Conservation (phyloP, 1,140 invertebrate species). For the Pseudoatta argentina region DNA sequence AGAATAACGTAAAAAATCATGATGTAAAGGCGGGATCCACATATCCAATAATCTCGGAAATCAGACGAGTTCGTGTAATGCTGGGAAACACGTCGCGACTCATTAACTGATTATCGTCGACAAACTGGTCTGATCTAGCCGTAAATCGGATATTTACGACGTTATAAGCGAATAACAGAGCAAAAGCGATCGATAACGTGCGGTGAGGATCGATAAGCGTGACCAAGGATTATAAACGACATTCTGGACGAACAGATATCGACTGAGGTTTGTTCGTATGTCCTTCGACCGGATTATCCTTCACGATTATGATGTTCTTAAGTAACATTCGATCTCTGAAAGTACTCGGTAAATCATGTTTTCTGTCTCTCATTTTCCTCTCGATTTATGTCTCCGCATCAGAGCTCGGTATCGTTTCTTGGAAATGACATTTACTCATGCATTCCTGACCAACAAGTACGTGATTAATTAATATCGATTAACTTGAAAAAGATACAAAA, state of each 20-base stretch:
- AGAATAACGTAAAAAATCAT: background rate
- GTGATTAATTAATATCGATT: constrained; percentile 42
- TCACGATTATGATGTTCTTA: constrained; percentile 54
- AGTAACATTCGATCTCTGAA: constrained; percentile 52
- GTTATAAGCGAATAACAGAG: constrained; percentile 39
- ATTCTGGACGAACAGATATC: constrained; percentile 35
- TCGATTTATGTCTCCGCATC: background rate
- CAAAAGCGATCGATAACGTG: constrained; percentile 37
- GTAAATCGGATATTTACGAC: constrained; percentile 76
- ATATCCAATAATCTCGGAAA: background rate
- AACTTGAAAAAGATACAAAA: constrained; percentile 30
- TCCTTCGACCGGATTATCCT: constrained; percentile 50
- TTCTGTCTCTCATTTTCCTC: constrained; percentile 43
- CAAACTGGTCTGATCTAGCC: constrained; percentile 57
- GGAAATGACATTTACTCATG: constrained; percentile 14
- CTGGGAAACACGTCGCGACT: constrained; percentile 41
- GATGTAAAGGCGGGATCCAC: background rate
- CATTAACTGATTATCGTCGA: constrained; percentile 74
- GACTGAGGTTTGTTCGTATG: constrained; percentile 32
- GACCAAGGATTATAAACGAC: constrained; percentile 11
- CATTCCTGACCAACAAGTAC: background rate
- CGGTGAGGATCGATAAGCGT: constrained; percentile 25
- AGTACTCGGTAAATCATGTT: constrained; percentile 48
- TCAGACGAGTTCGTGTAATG: background rate
- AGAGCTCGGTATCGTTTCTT: constrained; percentile 25